Evolutionary conservation across 1,140 invertebrate genomes (phyloP).

Genomic region (Bombus pyrosoma): DNA sequence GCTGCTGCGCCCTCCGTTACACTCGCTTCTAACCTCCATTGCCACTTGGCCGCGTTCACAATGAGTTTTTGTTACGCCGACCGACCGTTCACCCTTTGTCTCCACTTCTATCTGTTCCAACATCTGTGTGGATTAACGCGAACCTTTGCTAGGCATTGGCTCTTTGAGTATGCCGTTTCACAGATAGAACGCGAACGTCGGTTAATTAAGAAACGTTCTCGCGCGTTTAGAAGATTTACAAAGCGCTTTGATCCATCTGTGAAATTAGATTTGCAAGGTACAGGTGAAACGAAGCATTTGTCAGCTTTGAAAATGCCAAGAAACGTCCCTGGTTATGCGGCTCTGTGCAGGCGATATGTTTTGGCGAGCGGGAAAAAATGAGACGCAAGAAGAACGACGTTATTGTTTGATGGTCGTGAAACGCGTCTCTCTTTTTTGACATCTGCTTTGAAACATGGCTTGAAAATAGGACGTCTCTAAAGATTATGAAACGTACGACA

Average conservation of each 20-base stretch:
- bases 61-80: constrained; percentile 1
- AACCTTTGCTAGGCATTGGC: not conserved
- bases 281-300: not conserved
- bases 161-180: not conserved
- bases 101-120: not conserved
- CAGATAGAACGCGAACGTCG: not conserved
- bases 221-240: not conserved
- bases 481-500: too few relatives aligned
- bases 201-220: not conserved
- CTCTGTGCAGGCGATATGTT: not conserved
- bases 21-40: not conserved
- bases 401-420: not conserved
- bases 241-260: not conserved
- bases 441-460: not conserved
- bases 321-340: not conserved
- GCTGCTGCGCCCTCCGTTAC: not conserved
- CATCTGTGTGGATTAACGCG: not conserved
- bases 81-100: not conserved
- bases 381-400: not conserved
- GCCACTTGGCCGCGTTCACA: constrained; percentile 2
- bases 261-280: not conserved
- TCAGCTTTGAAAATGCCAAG: not conserved
- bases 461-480: too few relatives aligned
- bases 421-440: not conserved
- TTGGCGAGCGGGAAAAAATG: not conserved